Conservation (phyloP, 1,140 invertebrate genomes). For the Drosophila nigromelanica region DNA sequence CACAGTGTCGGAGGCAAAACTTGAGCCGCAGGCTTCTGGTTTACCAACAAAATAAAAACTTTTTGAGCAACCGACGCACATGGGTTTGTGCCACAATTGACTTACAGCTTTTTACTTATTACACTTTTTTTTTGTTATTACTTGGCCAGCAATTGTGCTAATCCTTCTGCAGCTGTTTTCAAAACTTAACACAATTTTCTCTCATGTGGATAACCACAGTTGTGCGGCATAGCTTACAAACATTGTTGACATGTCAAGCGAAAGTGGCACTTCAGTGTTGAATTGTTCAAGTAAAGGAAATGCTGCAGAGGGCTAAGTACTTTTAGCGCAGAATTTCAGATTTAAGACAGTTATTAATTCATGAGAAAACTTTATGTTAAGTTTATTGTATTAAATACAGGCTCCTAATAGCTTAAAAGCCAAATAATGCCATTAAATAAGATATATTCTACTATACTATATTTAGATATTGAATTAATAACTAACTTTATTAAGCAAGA, state of each 20-base stretch:
- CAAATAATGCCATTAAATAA: no score
- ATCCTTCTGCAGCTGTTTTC: conserved; percentile 42
- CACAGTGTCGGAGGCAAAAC: conserved; percentile 10
- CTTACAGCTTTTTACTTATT: conserved; percentile 63
- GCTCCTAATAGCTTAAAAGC: no score
- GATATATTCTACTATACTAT: no score
- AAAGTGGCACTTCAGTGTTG: conserved; percentile 2
- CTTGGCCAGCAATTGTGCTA: conserved; percentile 57
- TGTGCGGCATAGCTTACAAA: not conserved
- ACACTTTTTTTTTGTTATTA: conserved; percentile 22
- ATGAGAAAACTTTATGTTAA: no score
- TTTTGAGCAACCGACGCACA: conserved; percentile 43
- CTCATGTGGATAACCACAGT: conserved; percentile 32
- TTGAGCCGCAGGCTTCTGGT: conserved; percentile 13
- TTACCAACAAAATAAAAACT: conserved; percentile 36
- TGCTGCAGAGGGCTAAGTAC: not conserved
- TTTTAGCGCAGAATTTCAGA: not conserved
- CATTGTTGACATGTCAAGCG: not conserved
- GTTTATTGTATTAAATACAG: no score
- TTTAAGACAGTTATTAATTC: not conserved
- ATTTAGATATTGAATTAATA: no score
- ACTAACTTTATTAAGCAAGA: no score
- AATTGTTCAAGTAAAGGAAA: not conserved
- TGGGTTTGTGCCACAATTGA: conserved; percentile 60
- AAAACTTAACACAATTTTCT: conserved; percentile 34